Evolutionary conservation across 2,888 invertebrate genomes (phyloP), one percentile per base, ranked within the genome.

Genomic region (Agelastica alni): DNA sequence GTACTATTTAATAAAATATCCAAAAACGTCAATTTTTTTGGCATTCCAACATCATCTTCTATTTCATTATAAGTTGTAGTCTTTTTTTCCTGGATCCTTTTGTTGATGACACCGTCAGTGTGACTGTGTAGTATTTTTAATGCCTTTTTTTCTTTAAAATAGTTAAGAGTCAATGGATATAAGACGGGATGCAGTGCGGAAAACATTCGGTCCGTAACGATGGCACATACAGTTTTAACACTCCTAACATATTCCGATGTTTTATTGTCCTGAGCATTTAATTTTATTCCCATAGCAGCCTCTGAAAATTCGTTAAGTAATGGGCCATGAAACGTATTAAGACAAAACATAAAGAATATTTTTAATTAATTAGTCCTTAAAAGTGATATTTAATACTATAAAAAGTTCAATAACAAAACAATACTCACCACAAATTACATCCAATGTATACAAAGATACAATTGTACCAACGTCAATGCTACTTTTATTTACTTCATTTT

Each of bases 211-310:
- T 66, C 58, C 3, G 68, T 51, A 4, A 69, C 47, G 9, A 75
- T 60, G 26, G 65, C 47, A 37, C 66, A 62, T 52, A 69, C 62
- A 37, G 80, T 80, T 74, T 85, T 84, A 22, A 91, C 85, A 12
- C 87, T 85, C 67, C 79, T 78, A 0, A 91, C 88, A 70, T 91
- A 92, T 63, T 84, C 81, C 0, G 88, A 87, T 58, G 87, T 81
- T 4, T 79, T 78, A 67, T 86, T 78, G 3, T 77, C 77, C 72
- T 92, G 92, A 0, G 91, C 89, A 69, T 89, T 80, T 0, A 90
- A 77, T 13, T 82, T 80, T 6, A 85, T 82, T 1, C 92, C 93
- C 93, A 93, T 93, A 6, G 92, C 88, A 6, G 91, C 86, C 77
- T 93, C 92, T 89, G n/a, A n/a, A n/a, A n/a, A n/a, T n/a, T n/a